Conservation (phyloP, 2,797 vertebrate genomes). For the Macrochelys suwanniensis region DNA sequence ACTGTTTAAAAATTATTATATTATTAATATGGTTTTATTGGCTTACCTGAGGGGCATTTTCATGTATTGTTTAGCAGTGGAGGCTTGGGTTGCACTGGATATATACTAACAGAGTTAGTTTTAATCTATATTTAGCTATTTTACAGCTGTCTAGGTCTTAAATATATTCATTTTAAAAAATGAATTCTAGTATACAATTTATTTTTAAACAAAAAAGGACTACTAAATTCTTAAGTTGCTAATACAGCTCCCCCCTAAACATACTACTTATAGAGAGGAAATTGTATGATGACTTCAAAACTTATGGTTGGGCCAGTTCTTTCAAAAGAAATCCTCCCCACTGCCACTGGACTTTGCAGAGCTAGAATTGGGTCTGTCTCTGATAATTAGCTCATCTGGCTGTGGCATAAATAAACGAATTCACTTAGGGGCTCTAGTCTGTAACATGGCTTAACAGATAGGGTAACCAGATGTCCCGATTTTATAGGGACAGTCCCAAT, state of each 20-base stretch:
- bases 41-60: neutral
- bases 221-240: neutral
- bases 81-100: neutral
- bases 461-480: too few species aligned
- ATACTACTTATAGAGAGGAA: neutral
- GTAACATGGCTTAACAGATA: conserved; percentile 79
- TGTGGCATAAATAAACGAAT: conserved; percentile 80
- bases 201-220: conserved; percentile 1
- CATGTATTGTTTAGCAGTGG: neutral
- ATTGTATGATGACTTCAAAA: conserved; percentile 29
- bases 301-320: neutral
- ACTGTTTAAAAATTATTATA: neutral
- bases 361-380: conserved; percentile 75
- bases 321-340: neutral
- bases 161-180: neutral
- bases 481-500: too few species aligned
- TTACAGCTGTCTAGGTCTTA: neutral
- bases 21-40: neutral
- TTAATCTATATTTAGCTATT: conserved; percentile 17
- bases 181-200: neutral
- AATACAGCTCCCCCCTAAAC: neutral
- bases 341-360: conserved; percentile 61
- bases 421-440: conserved; percentile 76
- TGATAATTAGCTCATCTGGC: conserved; percentile 81
- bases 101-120: neutral